These are phyloP conservation scores for Stegastes partitus DNA, from an alignment of 2,113 vertebrate genomes.

Conservation along the genomic window DNA sequence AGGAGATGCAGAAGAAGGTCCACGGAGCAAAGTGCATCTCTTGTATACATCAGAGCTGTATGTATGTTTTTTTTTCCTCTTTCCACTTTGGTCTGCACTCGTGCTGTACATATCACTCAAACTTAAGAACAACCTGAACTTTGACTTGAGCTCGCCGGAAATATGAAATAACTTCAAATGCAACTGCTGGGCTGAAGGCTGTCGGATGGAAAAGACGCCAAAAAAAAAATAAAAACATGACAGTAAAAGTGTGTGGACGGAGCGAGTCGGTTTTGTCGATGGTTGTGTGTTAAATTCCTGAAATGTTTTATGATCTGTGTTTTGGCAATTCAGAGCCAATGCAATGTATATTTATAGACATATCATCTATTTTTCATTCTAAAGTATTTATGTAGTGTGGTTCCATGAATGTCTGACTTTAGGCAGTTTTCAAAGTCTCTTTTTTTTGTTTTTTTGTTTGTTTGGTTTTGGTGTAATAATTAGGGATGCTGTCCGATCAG, in stretches of 20 bases:
- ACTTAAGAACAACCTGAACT: conserved; percentile 43
- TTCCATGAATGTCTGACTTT: no score
- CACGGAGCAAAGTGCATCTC: not conserved
- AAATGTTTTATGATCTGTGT: not conserved
- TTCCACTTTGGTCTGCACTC: conserved; percentile 25
- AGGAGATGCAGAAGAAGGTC: conserved; percentile 4
- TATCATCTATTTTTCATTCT: no score
- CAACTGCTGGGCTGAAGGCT: not conserved
- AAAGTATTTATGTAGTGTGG: no score
- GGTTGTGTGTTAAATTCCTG: not conserved
- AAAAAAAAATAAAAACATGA: not conserved
- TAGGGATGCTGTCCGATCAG: no score
- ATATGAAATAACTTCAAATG: conserved; percentile 30
- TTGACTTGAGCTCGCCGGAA: conserved; percentile 14
- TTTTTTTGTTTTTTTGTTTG: no score
- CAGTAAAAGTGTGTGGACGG: not conserved
- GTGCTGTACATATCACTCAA: conserved; percentile 29
- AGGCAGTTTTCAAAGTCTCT: no score
- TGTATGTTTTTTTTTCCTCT: conserved; percentile 11
- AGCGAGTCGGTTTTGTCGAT: not conserved
- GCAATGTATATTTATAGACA: no score
- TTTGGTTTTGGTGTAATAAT: no score
- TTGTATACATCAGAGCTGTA: conserved; percentile 19
- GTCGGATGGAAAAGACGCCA: not conserved
- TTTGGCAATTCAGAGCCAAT: no score